phyloP scores from a whole-genome alignment of 2,113 vertebrate species.

The Columbina picui region DNA sequence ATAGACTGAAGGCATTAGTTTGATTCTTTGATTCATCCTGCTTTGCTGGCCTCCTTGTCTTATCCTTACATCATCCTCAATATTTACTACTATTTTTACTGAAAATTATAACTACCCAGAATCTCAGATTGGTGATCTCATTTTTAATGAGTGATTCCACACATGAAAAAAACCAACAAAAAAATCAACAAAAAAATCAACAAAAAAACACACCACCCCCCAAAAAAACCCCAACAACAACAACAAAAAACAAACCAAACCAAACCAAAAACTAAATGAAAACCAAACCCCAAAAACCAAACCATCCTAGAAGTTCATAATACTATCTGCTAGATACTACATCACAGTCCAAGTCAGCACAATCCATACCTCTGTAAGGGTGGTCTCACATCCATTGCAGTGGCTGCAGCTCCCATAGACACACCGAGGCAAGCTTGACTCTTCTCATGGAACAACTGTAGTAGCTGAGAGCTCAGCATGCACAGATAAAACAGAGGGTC shows the following conservation, averaged over 20 bases:
- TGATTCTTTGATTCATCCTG: not conserved
- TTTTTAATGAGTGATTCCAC: not conserved
- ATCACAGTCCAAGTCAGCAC: not conserved
- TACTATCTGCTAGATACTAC: rapidly evolving
- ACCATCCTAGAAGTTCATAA: not conserved
- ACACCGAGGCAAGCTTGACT: not conserved
- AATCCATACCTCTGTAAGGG: not conserved
- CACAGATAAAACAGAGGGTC: not conserved
- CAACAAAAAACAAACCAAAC: not conserved
- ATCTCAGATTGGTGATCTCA: not conserved
- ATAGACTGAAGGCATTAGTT: not conserved
- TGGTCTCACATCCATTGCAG: not conserved
- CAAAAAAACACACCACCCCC: no score
- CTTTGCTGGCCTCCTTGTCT: not conserved
- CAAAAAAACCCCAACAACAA: rapidly evolving
- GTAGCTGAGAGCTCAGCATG: not conserved
- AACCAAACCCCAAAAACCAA: no score
- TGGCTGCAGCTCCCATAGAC: not conserved
- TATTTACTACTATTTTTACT: not conserved
- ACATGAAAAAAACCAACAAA: not conserved
- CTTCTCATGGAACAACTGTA: not conserved
- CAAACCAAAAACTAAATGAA: not conserved
- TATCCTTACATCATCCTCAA: not conserved
- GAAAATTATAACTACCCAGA: not conserved
- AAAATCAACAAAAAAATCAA: not conserved